Evolutionary conservation across 2,888 invertebrate species (phyloP), one percentile per base, ranked within the genome.

Genomic region (Lycaena phlaeas): DNA sequence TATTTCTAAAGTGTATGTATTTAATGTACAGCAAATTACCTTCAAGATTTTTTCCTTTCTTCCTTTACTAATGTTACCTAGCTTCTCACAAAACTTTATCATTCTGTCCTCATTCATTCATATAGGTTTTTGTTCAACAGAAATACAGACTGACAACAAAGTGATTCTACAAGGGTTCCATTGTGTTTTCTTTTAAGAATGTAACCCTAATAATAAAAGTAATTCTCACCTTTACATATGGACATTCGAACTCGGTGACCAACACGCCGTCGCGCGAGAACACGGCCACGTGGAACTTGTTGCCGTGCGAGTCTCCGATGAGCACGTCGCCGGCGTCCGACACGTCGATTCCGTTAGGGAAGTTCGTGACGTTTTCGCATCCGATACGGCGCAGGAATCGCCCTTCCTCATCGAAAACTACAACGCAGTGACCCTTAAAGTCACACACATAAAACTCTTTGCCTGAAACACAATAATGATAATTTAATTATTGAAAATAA

Each of bases 351-450:
- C 98, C 98, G 73, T 97, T 98, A 4, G 97, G 98, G 77, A 96
- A 98, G 79, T 96, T 96, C 59, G 97, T 98, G 57, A 97, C 90
- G 70, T 92, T 95, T 81, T 97, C 96, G 81, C 93, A 94, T 52
- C 97, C 98, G 72, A 98, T 97, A 55, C 96, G 92, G 54, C 97
- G 92, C 62, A 96, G 84, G 81, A 95, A 97, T 49, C 90, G 90
- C 42, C 97, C 97, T 50, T 94, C 93, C 68, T 96, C 96, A 68
- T 92, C 94, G 73, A 97, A 97, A 36, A 97, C 97, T 15, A 97
- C 97, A 40, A 97, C 97, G 76, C 97, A 97, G 82, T 97, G 97
- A 39, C 97, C 97, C 81, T 98, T 98, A 77, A 97, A 98, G 81
- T 98, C 97, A 77, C 97, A 98, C 45, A 98, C 96, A 79, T 95